A percentile compares a stretch with the other conserved stretches of the same genome.
phyloP scores from a whole-genome alignment of 2,797 vertebrate species.

The Coluber constrictor region DNA sequence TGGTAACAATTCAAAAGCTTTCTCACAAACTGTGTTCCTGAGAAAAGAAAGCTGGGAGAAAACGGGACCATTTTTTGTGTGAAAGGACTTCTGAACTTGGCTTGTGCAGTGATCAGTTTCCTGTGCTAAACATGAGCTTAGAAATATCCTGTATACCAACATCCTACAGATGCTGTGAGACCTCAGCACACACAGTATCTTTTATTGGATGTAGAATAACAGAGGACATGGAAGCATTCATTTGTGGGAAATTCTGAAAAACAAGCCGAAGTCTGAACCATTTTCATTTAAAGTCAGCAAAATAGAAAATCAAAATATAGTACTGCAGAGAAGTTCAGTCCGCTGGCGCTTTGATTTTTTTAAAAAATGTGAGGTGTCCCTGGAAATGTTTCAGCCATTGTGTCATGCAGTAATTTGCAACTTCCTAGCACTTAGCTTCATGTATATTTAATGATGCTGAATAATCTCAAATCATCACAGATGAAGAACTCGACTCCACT shows the following conservation, averaged over 20 bases:
- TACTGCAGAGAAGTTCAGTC: neutral
- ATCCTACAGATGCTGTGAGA: neutral
- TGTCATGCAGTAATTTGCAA: constrained; percentile 2
- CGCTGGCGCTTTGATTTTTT: neutral
- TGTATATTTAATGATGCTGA: constrained; percentile 28
- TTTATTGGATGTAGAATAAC: neutral
- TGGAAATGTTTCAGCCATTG: constrained; percentile 12
- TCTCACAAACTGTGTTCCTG: neutral
- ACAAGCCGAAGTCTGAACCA: neutral
- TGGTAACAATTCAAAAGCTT: neutral
- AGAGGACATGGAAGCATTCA: neutral
- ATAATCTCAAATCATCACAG: constrained; percentile 1
- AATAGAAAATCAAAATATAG: neutral
- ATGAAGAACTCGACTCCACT: neutral
- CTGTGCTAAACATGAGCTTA: neutral
- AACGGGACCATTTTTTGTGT: neutral
- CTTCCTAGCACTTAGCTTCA: constrained; percentile 19
- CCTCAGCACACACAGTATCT: neutral
- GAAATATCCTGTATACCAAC: neutral
- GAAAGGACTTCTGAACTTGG: neutral
- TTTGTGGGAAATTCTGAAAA: neutral
- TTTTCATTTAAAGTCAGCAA: constrained; percentile 2
- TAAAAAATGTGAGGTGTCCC: constrained; percentile 5
- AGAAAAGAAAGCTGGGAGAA: neutral
- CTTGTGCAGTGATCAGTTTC: neutral